These are phyloP conservation scores for Callimorpha dominula DNA, from an alignment of 2,888 invertebrate species.

Conservation along the genomic window DNA sequence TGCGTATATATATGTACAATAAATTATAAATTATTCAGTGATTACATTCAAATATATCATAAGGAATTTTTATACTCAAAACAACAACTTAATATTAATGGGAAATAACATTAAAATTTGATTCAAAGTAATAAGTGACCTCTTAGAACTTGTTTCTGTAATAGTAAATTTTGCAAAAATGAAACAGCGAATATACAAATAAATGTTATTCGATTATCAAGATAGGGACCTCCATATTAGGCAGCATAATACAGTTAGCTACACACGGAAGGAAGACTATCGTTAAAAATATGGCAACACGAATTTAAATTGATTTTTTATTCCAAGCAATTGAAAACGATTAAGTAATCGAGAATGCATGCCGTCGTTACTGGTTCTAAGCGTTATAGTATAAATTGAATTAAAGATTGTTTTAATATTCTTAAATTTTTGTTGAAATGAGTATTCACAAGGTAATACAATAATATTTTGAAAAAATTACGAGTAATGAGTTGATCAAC, in stretches of 20 bases:
- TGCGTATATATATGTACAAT: no score
- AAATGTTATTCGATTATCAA: slow-evolving; percentile 22
- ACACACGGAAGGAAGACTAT: slow-evolving; percentile 58
- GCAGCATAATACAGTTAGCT: slow-evolving; percentile 40
- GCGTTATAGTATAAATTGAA: not conserved
- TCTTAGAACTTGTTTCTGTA: slow-evolving; percentile 10
- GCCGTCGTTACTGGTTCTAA: slow-evolving; percentile 2
- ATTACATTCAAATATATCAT: no score
- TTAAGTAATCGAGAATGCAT: slow-evolving; percentile 31
- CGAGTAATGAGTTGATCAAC: slow-evolving; percentile 5
- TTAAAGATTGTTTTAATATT: slow-evolving; percentile 4
- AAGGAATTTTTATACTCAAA: not conserved
- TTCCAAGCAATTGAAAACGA: slow-evolving; percentile 46
- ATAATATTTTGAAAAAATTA: slow-evolving; percentile 9
- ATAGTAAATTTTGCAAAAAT: slow-evolving; percentile 28
- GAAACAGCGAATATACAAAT: slow-evolving; percentile 5
- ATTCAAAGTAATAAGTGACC: slow-evolving; percentile 8
- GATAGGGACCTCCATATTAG: slow-evolving; percentile 36
- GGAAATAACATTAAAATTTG: not conserved
- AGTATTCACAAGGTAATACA: slow-evolving; percentile 11
- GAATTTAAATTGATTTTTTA: slow-evolving; percentile 51
- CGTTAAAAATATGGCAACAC: slow-evolving; percentile 56
- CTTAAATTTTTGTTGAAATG: slow-evolving; percentile 3
- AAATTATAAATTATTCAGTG: not conserved
- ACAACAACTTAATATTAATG: not conserved